These are phyloP conservation scores for Stramonita haemastoma DNA, from an alignment of 2,888 invertebrate species.

Conservation along the genomic window DNA sequence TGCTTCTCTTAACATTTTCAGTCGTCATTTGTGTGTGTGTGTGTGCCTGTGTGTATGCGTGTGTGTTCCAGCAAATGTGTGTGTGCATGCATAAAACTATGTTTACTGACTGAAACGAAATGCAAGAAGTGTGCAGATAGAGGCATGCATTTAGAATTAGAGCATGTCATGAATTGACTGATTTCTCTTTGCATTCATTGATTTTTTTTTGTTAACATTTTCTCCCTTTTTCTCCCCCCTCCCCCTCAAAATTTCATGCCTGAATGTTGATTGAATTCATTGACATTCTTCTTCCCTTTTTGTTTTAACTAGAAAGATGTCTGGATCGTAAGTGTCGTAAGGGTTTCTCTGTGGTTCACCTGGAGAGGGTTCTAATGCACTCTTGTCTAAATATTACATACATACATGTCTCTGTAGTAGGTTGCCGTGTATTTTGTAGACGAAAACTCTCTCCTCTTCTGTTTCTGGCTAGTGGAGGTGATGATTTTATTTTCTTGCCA, in stretches of 20 bases:
- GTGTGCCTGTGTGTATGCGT: too few relatives aligned
- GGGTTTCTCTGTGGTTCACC: conserved; percentile 3
- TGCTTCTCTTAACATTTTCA: too few relatives aligned
- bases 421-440: neutral
- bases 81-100: too few relatives aligned
- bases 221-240: too few relatives aligned
- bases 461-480: conserved; percentile 26
- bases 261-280: too few relatives aligned
- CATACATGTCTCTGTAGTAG: neutral
- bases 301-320: conserved; percentile 23
- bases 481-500: conserved; percentile 41
- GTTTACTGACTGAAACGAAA: neutral
- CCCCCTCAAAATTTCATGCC: too few relatives aligned
- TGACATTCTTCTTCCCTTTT: neutral
- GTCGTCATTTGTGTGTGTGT: too few relatives aligned
- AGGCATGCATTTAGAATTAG: neutral
- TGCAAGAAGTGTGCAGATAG: neutral
- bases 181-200: neutral
- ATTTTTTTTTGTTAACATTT: neutral
- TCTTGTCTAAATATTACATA: neutral
- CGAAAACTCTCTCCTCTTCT: conserved; percentile 13
- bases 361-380: neutral
- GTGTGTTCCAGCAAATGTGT: too few relatives aligned
- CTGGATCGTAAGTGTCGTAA: conserved; percentile 26
- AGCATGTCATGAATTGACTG: neutral